phyloP scores from a whole-genome alignment of 1,140 invertebrate genomes.

The Neuroterus valhalla region DNA sequence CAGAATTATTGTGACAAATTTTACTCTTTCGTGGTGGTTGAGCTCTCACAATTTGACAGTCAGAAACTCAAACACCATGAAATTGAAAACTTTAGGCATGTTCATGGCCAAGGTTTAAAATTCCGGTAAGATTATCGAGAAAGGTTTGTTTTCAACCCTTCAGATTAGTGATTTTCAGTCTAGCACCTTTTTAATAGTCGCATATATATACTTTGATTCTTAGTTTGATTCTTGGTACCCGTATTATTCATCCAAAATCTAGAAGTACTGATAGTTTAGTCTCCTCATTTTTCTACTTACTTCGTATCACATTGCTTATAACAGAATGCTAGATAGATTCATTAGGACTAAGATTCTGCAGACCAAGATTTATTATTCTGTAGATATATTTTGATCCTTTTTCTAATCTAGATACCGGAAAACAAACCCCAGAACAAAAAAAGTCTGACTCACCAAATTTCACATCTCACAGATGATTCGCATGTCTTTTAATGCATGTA shows the following conservation, averaged over 20 bases:
- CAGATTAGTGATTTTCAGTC: not conserved
- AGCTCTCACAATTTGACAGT: not conserved
- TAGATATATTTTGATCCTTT: too few relatives aligned
- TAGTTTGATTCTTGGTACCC: not conserved
- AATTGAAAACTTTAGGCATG: slow-evolving; percentile 1
- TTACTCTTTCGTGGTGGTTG: not conserved
- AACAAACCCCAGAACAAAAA: too few relatives aligned
- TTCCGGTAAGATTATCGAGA: slow-evolving; percentile 10
- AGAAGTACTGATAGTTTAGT: not conserved
- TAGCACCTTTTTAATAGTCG: not conserved
- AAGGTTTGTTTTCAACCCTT: slow-evolving; percentile 3
- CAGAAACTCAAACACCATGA: not conserved
- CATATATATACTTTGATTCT: not conserved
- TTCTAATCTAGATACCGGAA: too few relatives aligned
- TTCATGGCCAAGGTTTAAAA: not conserved
- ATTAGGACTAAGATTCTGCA: too few relatives aligned
- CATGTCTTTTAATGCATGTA: too few relatives aligned
- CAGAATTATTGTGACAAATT: not conserved
- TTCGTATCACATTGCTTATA: not conserved
- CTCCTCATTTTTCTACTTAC: not conserved
- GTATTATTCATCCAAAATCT: not conserved
- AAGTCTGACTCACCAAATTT: too few relatives aligned
- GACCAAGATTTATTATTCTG: too few relatives aligned
- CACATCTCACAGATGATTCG: too few relatives aligned
- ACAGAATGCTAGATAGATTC: not conserved